phyloP scores from a whole-genome alignment of 2,797 vertebrate genomes.

The Sarcophilus harrisii region DNA sequence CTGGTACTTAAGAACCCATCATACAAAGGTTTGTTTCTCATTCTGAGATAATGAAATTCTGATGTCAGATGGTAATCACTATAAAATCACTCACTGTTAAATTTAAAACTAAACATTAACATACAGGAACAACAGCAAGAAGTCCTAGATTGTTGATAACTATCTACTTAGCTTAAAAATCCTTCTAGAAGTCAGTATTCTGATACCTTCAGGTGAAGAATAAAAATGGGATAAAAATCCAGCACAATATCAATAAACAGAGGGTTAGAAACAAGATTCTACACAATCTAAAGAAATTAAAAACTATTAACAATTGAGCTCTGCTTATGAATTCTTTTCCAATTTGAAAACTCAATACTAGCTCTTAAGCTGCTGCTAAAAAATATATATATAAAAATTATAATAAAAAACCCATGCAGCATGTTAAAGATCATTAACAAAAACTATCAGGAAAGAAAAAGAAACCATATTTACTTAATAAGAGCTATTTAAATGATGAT shows the following conservation, averaged over 20 bases:
- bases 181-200: not conserved
- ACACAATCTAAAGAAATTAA: not conserved
- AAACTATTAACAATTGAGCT: not conserved
- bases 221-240: not conserved
- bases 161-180: not conserved
- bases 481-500: not conserved
- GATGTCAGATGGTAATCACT: not conserved
- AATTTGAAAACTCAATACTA: conserved; percentile 1
- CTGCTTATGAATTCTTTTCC: not conserved
- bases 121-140: not conserved
- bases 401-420: not conserved
- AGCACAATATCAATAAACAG: not conserved
- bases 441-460: not conserved
- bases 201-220: not conserved
- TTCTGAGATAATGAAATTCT: not conserved
- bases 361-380: not conserved
- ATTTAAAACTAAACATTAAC: not conserved
- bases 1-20: not conserved
- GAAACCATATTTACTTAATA: not conserved
- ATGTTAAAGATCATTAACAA: not conserved
- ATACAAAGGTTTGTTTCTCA: not conserved
- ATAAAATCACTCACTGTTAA: not conserved
- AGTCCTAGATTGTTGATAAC: not conserved
- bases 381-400: conserved; percentile 4
- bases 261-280: not conserved